Evolutionary conservation across 92 coral and sea anemone genomes (phyloP), one percentile per base, ranked within the genome.

Genomic region (Siderastrea radians): DNA sequence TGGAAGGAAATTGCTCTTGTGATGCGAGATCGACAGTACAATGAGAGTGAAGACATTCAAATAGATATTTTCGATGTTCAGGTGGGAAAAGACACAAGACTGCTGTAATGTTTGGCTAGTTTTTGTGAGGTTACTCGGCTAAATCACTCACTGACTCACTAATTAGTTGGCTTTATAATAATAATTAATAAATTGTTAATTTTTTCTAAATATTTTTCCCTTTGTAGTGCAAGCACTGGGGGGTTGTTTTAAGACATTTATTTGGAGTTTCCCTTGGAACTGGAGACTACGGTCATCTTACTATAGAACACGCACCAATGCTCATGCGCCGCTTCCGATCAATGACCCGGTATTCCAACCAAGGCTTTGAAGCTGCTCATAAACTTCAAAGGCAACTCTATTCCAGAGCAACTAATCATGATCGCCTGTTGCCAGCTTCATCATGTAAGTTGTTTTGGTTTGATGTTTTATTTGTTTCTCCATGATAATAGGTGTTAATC

Each of bases 221-320:
- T 3, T 5, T 1, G 19, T 1, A n/a, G n/a, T n/a, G n/a, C n/a
- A n/a, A n/a, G n/a, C n/a, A n/a, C n/a, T n/a, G n/a, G n/a, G n/a
- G n/a, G 17, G 5, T 87, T 61, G 66, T 66, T 51, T 64, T 87
- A 8, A 62, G 81, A 53, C 80, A 87, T 14, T 4, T 80, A 50
- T 87, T 87, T 81, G 91, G 87, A 70, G 77, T 74, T 46, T 7
- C 79, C 63, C 87, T 87, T 48, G 91, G 91, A 69, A 81, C 91
- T 67, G 87, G 91, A 8, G 91, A 87, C 53, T 80, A 87, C n/a
- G n/a, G n/a, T n/a, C n/a, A n/a, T n/a, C n/a, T n/a, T n/a, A n/a
- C n/a, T n/a, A n/a, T n/a, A n/a, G n/a, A n/a, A n/a, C n/a, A n/a
- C n/a, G n/a, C n/a, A n/a, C n/a, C n/a, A n/a, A n/a, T n/a, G n/a